Conservation (phyloP, 2,888 invertebrate genomes). For the Drosophila atroscutellata region DNA sequence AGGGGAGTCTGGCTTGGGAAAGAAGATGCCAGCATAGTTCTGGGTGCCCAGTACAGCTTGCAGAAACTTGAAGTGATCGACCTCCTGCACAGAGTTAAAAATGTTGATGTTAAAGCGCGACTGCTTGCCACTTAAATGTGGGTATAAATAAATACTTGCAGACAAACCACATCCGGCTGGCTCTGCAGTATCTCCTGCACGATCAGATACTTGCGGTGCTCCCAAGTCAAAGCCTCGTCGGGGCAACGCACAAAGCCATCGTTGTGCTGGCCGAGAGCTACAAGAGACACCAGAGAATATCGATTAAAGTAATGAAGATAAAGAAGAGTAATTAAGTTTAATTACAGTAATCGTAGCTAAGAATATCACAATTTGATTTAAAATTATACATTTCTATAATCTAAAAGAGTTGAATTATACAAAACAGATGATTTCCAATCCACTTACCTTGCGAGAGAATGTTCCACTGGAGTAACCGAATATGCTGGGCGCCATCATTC, state of each 20-base stretch:
- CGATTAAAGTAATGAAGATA: not conserved
- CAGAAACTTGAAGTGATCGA: conserved; percentile 90
- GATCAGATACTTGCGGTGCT: conserved; percentile 88
- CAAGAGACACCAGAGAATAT: not conserved
- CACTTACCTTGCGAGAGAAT: conserved; percentile 89
- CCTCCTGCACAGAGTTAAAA: conserved; percentile 86
- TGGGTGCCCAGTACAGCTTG: conserved; percentile 87
- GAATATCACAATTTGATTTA: not conserved
- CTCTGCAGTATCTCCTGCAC: conserved; percentile 90
- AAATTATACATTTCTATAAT: not conserved
- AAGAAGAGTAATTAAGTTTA: not conserved
- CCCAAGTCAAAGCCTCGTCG: conserved; percentile 89
- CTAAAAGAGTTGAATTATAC: not conserved
- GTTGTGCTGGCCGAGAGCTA: conserved; percentile 89
- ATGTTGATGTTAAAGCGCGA: conserved; percentile 56
- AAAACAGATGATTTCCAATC: not conserved
- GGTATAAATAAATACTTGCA: conserved; percentile 86
- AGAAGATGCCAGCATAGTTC: conserved; percentile 89
- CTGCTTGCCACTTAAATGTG: conserved; percentile 13
- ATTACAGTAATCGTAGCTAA: not conserved
- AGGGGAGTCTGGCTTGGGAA: conserved; percentile 91
- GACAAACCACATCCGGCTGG: conserved; percentile 89
- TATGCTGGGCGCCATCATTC: conserved; percentile 82
- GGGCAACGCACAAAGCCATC: conserved; percentile 91
- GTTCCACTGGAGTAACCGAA: conserved; percentile 90